Percentiles rank a stretch among this genome's conserved stretches.
Conservation (phyloP, 2,888 invertebrate genomes). For the Peribatodes rhomboidaria region DNA sequence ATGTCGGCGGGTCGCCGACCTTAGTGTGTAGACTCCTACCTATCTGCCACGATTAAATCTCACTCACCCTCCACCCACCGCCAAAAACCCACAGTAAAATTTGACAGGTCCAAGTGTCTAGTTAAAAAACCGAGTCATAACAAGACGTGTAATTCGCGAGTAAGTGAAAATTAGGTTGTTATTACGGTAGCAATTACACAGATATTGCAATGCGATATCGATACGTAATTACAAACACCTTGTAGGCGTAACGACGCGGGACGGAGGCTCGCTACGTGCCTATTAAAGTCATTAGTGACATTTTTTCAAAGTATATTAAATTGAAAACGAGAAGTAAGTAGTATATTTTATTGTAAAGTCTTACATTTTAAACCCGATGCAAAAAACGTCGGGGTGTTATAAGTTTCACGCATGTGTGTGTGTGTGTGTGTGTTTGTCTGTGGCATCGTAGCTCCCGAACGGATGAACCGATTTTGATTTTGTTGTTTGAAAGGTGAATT, state of each 20-base stretch:
- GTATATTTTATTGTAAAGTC: neutral
- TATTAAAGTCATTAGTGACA: conserved; percentile 14
- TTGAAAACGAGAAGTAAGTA: neutral
- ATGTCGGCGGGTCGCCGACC: too few species aligned
- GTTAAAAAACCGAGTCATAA: conserved; percentile 36
- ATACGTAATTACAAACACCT: conserved; percentile 65
- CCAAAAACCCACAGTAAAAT: neutral
- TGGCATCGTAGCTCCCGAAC: too few species aligned
- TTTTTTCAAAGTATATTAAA: neutral
- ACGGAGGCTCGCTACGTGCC: conserved; percentile 13
- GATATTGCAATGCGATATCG: conserved; percentile 61
- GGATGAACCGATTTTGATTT: too few species aligned
- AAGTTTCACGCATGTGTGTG: too few species aligned
- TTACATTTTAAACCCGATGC: neutral
- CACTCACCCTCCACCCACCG: neutral
- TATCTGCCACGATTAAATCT: too few species aligned
- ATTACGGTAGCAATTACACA: conserved; percentile 61
- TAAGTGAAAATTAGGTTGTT: conserved; percentile 67
- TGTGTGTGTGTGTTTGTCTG: too few species aligned
- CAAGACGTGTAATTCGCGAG: conserved; percentile 55
- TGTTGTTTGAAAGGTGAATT: too few species aligned
- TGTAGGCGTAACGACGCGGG: conserved; percentile 48
- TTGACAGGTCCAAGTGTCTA: neutral
- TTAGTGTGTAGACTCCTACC: too few species aligned
- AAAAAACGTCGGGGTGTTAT: too few species aligned